Evolutionary conservation across 2,113 vertebrate genomes (phyloP).

Genomic region (Cisticola juncidis): DNA sequence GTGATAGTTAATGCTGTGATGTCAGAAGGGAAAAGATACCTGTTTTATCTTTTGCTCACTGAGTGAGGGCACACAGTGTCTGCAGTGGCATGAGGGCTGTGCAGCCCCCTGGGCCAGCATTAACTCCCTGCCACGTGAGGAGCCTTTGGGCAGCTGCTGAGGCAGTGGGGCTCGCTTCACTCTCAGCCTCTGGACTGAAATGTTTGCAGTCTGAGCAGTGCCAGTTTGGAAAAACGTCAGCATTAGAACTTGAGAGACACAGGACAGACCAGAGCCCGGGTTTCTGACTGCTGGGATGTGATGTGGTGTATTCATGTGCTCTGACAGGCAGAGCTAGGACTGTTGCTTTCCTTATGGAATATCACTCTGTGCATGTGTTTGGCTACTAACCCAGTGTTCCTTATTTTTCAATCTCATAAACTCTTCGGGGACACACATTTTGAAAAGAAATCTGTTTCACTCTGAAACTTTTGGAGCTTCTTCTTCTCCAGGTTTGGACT

Average conservation of each 20-base stretch:
- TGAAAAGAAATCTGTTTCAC: background rate
- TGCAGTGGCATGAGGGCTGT: background rate
- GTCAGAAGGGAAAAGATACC: background rate
- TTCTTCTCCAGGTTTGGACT: background rate
- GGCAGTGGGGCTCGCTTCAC: fast-evolving
- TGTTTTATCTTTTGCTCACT: background rate
- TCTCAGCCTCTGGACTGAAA: background rate
- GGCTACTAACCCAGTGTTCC: background rate
- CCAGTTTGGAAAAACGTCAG: background rate
- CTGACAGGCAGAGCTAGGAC: background rate
- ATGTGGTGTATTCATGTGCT: fast-evolving
- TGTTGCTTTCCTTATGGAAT: background rate
- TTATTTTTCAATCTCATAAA: background rate
- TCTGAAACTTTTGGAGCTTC: background rate
- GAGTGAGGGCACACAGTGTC: fast-evolving
- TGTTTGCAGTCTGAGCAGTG: background rate
- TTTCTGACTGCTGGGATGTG: background rate
- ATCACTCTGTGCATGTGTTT: background rate
- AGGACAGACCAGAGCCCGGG: background rate
- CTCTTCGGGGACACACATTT: background rate
- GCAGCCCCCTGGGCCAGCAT: background rate
- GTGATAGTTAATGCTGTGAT: background rate
- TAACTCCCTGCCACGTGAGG: background rate
- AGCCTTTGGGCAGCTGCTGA: background rate
- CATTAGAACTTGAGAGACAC: background rate